Conservation (phyloP, 2,797 vertebrate genomes). For the Amazona finschi region DNA sequence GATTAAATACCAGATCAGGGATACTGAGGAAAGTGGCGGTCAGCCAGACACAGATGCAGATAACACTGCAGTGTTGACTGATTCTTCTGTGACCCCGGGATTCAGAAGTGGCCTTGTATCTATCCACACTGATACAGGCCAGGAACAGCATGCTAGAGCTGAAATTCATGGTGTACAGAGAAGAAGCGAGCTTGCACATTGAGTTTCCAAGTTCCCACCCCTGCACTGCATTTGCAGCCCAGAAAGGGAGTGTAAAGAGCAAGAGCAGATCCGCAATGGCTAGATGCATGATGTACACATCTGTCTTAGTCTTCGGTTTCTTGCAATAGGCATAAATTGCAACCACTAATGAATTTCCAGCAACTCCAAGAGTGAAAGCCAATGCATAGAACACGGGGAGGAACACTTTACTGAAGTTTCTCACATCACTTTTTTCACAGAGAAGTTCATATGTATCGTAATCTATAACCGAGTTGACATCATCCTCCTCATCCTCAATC, state of each 20-base stretch:
- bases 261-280: constrained; percentile 89
- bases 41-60: constrained; percentile 82
- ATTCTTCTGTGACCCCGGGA: constrained; percentile 9
- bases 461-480: constrained; percentile 59
- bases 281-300: constrained; percentile 89
- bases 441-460: constrained; percentile 78
- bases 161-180: constrained; percentile 89
- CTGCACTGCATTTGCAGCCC: constrained; percentile 86
- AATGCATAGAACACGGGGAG: constrained; percentile 85
- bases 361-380: constrained; percentile 84
- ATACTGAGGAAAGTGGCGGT: constrained; percentile 81
- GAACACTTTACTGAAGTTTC: constrained; percentile 85
- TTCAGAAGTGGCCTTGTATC: constrained; percentile 76
- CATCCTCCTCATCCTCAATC: constrained; percentile 51
- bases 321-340: constrained; percentile 84
- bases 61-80: constrained; percentile 71
- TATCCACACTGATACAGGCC: constrained; percentile 91
- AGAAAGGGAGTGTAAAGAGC: constrained; percentile 90
- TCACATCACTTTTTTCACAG: constrained; percentile 87
- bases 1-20: constrained; percentile 84
- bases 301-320: constrained; percentile 85
- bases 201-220: constrained; percentile 76
- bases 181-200: constrained; percentile 85
- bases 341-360: constrained; percentile 88
- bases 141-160: constrained; percentile 91